phyloP scores from a whole-genome alignment of 2,888 invertebrate species.

The Lasioglossum vierecki region DNA sequence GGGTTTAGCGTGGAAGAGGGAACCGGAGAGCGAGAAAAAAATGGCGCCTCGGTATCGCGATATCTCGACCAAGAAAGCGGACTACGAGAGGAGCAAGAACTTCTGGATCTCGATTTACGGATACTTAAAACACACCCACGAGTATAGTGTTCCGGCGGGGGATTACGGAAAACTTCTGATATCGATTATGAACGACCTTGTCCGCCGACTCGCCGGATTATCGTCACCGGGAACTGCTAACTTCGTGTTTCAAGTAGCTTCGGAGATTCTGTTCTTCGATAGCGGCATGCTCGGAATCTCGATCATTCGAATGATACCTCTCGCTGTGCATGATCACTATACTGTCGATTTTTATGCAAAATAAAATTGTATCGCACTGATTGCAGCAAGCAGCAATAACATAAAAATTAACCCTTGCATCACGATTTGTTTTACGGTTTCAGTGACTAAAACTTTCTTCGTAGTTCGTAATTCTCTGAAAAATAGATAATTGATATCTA shows the following conservation, averaged over 20 bases:
- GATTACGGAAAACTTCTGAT: constrained; percentile 32
- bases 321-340: neutral
- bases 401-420: no score
- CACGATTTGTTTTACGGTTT: no score
- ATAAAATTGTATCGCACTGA: no score
- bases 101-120: constrained; percentile 66
- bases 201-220: constrained; percentile 15
- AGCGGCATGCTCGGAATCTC: neutral
- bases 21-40: constrained; percentile 1
- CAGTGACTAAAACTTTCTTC: no score
- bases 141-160: constrained; percentile 44
- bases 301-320: neutral
- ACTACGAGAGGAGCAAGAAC: constrained; percentile 54
- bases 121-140: constrained; percentile 63
- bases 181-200: constrained; percentile 52
- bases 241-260: constrained; percentile 1
- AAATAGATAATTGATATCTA: no score
- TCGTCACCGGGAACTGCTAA: neutral
- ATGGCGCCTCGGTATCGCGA: constrained; percentile 55
- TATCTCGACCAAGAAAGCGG: constrained; percentile 60
- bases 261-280: neutral
- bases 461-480: no score
- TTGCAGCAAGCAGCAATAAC: no score
- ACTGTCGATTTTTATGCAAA: no score
- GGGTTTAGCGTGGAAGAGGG: constrained; percentile 6